phyloP scores from a whole-genome alignment of 2,113 vertebrate species.

The Ochotona curzoniae region DNA sequence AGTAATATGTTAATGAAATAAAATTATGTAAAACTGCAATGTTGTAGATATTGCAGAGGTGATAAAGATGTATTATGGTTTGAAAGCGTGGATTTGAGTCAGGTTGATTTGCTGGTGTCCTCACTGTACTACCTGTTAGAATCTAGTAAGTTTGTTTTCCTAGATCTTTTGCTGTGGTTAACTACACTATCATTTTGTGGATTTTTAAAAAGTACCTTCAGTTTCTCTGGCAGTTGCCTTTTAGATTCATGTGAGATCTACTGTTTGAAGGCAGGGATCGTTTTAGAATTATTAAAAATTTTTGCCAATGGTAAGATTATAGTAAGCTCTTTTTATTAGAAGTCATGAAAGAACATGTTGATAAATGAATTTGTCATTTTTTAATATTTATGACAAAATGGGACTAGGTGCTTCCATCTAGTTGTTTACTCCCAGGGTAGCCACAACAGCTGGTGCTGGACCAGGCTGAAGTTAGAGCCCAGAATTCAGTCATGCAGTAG shows the following conservation, averaged over 20 bases:
- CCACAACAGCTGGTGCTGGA: too few species aligned
- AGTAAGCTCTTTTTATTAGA: neutral
- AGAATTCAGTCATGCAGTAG: too few species aligned
- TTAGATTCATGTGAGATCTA: neutral
- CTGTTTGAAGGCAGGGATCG: neutral
- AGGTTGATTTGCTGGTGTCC: neutral
- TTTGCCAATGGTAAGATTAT: conserved; percentile 47
- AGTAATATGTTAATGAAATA: neutral
- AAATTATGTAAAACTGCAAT: neutral
- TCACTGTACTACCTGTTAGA: neutral
- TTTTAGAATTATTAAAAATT: neutral
- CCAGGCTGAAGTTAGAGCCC: too few species aligned
- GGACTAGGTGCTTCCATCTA: neutral
- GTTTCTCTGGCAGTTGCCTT: neutral
- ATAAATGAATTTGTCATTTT: conserved; percentile 12
- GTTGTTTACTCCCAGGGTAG: too few species aligned
- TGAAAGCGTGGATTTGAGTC: neutral
- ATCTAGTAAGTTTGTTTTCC: neutral
- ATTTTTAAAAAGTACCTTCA: neutral
- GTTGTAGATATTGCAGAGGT: conserved; percentile 13
- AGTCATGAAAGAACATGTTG: neutral
- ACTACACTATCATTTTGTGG: neutral
- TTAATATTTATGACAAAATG: neutral
- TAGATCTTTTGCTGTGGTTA: neutral
- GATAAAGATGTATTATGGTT: neutral